Evolutionary conservation across 2,888 invertebrate species (phyloP).

Genomic region (Tolmerus cingulatus): DNA sequence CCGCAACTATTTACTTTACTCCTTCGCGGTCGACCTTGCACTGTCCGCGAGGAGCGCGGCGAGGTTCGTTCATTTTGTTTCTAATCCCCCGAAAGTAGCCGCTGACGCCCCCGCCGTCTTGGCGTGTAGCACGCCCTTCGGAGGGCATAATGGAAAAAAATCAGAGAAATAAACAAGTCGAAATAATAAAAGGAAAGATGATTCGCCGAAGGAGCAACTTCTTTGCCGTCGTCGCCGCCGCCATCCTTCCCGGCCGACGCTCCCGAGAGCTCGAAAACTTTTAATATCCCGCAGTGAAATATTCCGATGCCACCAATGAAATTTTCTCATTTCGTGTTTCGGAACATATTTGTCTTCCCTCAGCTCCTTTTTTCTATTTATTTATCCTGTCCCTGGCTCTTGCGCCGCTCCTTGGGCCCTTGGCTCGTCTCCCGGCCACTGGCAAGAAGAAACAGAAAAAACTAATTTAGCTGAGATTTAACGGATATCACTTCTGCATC

Average conservation of each 20-base stretch:
- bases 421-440: background rate
- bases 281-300: slow-evolving; percentile 42
- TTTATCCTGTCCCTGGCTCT: slow-evolving; percentile 3
- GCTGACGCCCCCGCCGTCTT: background rate
- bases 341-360: slow-evolving; percentile 38
- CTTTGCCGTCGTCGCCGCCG: background rate
- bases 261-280: slow-evolving; percentile 33
- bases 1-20: background rate
- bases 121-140: background rate
- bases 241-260: background rate
- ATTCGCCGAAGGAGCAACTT: background rate
- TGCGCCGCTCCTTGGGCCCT: background rate
- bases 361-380: slow-evolving; percentile 38
- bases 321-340: slow-evolving; percentile 45
- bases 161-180: slow-evolving; percentile 32
- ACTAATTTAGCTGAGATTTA: slow-evolving; percentile 34
- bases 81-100: background rate
- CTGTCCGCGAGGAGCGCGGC: background rate
- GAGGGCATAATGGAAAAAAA: slow-evolving; percentile 19
- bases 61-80: background rate
- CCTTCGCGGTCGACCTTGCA: background rate
- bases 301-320: slow-evolving; percentile 27
- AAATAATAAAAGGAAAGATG: slow-evolving; percentile 41
- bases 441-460: slow-evolving; percentile 23
- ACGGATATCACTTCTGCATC: slow-evolving; percentile 34